phyloP scores from a whole-genome alignment of 2,797 vertebrate species.

The Podargus strigoides region DNA sequence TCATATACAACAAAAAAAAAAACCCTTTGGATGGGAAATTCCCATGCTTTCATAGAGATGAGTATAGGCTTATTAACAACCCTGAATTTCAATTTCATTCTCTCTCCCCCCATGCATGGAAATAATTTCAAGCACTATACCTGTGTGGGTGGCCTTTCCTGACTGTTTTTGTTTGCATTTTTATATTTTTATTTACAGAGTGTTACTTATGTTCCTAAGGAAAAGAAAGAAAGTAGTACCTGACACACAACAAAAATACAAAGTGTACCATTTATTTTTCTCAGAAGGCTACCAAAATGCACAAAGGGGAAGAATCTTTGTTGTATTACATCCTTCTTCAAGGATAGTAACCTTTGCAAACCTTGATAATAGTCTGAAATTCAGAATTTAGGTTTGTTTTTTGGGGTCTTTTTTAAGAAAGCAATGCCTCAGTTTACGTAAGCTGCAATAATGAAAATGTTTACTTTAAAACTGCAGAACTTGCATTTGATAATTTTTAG shows the following conservation, averaged over 20 bases:
- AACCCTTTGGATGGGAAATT: neutral
- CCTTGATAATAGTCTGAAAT: neutral
- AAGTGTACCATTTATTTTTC: neutral
- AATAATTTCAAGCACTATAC: neutral
- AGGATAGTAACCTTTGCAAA: neutral
- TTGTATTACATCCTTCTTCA: neutral
- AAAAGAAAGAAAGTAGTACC: neutral
- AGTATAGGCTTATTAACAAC: neutral
- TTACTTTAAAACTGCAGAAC: neutral
- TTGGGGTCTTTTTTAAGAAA: neutral
- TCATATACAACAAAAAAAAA: neutral
- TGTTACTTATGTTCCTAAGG: neutral
- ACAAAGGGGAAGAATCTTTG: neutral
- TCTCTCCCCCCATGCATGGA: neutral
- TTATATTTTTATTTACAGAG: neutral
- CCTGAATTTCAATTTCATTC: neutral
- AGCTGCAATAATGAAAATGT: neutral
- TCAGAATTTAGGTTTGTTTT: neutral
- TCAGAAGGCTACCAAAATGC: neutral
- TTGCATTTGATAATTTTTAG: neutral
- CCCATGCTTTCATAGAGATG: neutral
- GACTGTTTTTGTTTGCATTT: neutral
- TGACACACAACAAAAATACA: neutral
- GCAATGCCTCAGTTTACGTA: neutral
- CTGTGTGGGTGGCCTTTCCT: neutral